Base-by-base conservation (phyloP, 30 jellyfish, hydroid and myxozoan species). In the Aurelia aurita complex sp. Pacific region DNA sequence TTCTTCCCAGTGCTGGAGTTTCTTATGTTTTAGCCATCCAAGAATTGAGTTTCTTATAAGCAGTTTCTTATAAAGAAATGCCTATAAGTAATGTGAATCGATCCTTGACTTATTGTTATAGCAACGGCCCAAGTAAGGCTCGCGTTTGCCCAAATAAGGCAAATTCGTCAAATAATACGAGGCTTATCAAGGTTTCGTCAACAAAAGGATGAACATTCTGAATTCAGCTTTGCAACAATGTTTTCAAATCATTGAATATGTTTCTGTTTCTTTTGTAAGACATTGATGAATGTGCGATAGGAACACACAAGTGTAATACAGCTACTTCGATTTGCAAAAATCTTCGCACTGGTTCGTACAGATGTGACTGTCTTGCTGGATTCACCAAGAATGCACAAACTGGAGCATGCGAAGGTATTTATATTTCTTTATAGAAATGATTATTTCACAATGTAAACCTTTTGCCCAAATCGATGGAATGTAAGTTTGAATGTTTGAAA, bases 351-450 rank as follows among this genome's bases (percentile, higher is more conserved):
- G 95, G 97, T 10, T 90, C 95, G 5, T 90, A 33, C 52, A 79
- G 83, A 52, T 90, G 97, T 79, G 85, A 88, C 6, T 90, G 97
- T 59, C 79, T 65, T 3, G 46, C 67, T 4, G 95, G 95, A 46
- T 90, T 67, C 75, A 71, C 13, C 19, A 79, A 35, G 54, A 77
- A 83, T 54, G 79, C 82, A 2, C 38, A 73, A 4, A 89, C 95
- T 17, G 88, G 91, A n/a, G 23, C 60, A 43, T 90, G 97, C 51
- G 82, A 55, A 40, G 95, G 97, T 90, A 80, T 60, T 23, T 16
- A n/a, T 74, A 36, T 1, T 42, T 5, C 13, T 42, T 35, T 15
- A 14, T 15, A 46, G 5, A 3, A 0, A 53, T 0, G 68, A 73
- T 14, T 38, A 18, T 46, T 73, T 19, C 12, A 17, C 42, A 68